These are phyloP conservation scores for Pantala flavescens DNA, from an alignment of 1,140 invertebrate genomes.

Conservation along the genomic window DNA sequence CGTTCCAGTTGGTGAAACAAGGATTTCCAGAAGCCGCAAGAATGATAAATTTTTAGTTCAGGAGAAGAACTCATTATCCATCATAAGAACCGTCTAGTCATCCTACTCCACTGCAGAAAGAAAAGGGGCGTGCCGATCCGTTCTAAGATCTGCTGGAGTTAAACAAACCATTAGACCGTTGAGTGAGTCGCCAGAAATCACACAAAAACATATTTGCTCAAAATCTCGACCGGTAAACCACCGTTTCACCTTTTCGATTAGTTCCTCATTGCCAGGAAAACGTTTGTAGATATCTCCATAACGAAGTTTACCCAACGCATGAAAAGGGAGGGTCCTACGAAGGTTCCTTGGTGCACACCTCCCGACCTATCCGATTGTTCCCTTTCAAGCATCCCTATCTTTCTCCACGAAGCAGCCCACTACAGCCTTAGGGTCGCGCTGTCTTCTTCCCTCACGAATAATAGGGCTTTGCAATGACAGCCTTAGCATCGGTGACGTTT, in stretches of 20 bases:
- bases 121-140: no score
- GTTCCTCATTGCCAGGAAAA: background rate
- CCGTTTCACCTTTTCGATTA: background rate
- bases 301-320: background rate
- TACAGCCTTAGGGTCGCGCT: background rate
- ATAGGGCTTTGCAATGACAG: background rate
- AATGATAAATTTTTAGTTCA: no score
- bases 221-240: background rate
- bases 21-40: no score
- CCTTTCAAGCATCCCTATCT: background rate
- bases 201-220: background rate
- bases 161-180: background rate
- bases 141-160: background rate
- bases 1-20: no score
- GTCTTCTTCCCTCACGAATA: background rate
- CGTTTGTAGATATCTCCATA: background rate
- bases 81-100: no score
- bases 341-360: background rate
- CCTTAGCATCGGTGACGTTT: background rate
- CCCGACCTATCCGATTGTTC: background rate
- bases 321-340: background rate
- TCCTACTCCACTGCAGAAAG: no score
- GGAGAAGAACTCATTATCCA: no score
- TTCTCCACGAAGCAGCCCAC: background rate
- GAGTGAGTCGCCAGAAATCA: background rate